phyloP scores from a whole-genome alignment of 2,113 vertebrate genomes.

The Columba janthina region DNA sequence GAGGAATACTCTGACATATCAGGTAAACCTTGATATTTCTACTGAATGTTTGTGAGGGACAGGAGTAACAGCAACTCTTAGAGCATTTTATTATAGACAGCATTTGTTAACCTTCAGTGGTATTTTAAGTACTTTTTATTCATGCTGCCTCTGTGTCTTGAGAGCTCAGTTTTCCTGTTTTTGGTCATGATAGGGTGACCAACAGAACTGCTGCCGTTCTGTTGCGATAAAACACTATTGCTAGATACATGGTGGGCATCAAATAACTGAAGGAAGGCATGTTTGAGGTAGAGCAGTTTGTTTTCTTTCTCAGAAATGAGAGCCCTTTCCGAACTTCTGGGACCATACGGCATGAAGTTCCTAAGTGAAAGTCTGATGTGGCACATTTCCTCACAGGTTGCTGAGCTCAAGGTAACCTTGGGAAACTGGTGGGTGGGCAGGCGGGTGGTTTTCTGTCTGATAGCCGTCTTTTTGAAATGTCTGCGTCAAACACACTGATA shows the following conservation, averaged over 20 bases:
- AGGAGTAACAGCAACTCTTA: neutral
- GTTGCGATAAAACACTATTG: neutral
- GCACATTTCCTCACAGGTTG: constrained; percentile 99
- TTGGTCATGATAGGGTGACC: neutral
- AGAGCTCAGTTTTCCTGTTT: neutral
- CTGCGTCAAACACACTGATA: neutral
- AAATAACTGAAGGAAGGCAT: neutral
- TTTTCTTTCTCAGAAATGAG: constrained; percentile 90
- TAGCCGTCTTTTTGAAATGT: neutral
- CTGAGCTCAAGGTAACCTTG: constrained; percentile 94
- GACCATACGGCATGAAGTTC: constrained; percentile 99
- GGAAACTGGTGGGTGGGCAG: neutral
- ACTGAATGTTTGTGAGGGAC: neutral
- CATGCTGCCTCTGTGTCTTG: neutral
- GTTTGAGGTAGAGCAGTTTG: constrained; percentile 7
- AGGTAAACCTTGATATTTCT: constrained; percentile 74
- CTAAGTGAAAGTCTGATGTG: constrained; percentile 99
- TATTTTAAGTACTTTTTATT: neutral
- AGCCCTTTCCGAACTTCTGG: constrained; percentile 95
- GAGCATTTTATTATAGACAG: neutral
- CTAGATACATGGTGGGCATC: neutral
- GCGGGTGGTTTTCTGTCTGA: neutral
- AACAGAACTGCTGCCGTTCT: neutral
- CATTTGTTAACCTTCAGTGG: neutral
- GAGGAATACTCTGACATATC: constrained; percentile 99